These are phyloP conservation scores for Notamacropus eugenii DNA, from an alignment of 2,797 vertebrate genomes.

Conservation along the genomic window DNA sequence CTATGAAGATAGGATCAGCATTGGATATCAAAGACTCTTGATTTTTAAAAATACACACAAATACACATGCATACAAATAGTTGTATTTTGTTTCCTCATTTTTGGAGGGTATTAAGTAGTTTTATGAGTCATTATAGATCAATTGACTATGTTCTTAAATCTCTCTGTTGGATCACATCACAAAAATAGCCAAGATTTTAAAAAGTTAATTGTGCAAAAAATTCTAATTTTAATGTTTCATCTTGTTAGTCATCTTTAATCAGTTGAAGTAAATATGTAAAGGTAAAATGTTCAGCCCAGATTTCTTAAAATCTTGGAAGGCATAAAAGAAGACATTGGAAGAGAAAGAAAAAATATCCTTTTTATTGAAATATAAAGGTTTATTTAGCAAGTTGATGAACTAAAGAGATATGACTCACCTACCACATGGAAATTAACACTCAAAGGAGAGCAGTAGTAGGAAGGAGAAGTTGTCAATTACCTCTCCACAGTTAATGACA, in stretches of 20 bases:
- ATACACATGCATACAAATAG: neutral
- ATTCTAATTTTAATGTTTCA: neutral
- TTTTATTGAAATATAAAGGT: constrained; percentile 32
- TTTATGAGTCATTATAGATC: constrained; percentile 60
- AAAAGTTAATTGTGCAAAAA: neutral
- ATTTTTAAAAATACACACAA: constrained; percentile 59
- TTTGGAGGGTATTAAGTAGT: constrained; percentile 59
- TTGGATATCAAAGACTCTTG: constrained; percentile 72
- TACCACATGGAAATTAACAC: constrained; percentile 39
- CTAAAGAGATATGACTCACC: constrained; percentile 21
- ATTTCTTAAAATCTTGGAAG: constrained; percentile 53
- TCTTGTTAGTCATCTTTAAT: neutral
- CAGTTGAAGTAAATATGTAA: neutral
- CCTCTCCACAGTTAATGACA: neutral
- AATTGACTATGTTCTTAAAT: constrained; percentile 27
- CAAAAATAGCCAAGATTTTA: neutral
- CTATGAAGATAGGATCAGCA: constrained; percentile 67
- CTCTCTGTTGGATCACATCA: neutral
- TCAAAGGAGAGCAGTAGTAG: constrained; percentile 43
- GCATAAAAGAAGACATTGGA: constrained; percentile 10
- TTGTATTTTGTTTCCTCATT: constrained; percentile 62
- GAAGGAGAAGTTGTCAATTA: constrained; percentile 37
- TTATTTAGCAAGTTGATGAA: constrained; percentile 26
- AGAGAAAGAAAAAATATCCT: neutral
- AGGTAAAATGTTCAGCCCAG: constrained; percentile 3